phyloP scores from a whole-genome alignment of 2,888 invertebrate species.

The Parasteatoda lunata region DNA sequence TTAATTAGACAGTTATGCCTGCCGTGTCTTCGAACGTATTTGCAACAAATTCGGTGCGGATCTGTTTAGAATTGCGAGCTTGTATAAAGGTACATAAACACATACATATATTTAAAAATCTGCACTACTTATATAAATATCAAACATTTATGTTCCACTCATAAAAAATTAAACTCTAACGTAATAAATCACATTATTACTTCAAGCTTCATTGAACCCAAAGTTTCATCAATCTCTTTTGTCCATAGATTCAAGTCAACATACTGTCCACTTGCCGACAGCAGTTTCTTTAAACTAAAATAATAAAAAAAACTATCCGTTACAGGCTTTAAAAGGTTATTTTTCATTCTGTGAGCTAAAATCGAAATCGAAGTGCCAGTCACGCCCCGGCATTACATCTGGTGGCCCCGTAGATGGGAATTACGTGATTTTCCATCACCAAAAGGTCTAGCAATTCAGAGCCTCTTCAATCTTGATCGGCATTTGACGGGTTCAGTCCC shows the following conservation, averaged over 20 bases:
- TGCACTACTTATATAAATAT: too few species aligned
- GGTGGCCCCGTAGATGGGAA: background rate
- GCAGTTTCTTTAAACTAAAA: background rate
- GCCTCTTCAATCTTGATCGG: constrained; percentile 15
- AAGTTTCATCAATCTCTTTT: background rate
- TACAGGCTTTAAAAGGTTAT: background rate
- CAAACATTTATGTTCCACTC: too few species aligned
- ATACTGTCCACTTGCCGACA: background rate
- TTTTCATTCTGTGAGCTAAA: constrained; percentile 2
- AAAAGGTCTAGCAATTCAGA: constrained; percentile 16
- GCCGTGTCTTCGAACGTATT: too few species aligned
- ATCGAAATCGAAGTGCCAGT: constrained; percentile 20
- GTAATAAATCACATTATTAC: too few species aligned
- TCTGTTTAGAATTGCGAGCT: too few species aligned
- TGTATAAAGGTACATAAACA: too few species aligned
- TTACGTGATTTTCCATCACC: constrained; percentile 13
- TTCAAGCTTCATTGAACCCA: too few species aligned
- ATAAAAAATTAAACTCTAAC: too few species aligned
- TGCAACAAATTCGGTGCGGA: too few species aligned
- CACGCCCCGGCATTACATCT: constrained; percentile 19
- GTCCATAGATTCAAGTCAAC: background rate
- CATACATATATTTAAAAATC: too few species aligned
- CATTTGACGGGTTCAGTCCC: background rate
- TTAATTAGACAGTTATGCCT: too few species aligned
- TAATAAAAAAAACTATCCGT: background rate